Evolutionary conservation across 2,797 vertebrate genomes (phyloP).

Genomic region (Eleutherodactylus coqui): DNA sequence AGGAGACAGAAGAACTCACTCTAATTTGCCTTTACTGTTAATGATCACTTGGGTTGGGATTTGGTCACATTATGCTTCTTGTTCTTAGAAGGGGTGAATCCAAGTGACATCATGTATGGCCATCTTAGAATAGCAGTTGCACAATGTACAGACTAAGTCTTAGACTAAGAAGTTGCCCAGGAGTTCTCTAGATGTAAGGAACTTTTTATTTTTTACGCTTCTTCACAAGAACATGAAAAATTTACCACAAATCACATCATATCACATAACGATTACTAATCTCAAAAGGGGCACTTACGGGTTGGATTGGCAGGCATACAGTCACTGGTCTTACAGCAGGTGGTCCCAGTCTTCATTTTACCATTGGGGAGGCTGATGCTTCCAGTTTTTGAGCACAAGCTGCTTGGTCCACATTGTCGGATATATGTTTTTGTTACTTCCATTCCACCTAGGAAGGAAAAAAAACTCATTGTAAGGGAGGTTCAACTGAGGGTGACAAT

Average conservation of each 20-base stretch:
- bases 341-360: conserved; percentile 7
- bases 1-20: too few relatives aligned
- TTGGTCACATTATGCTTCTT: too few relatives aligned
- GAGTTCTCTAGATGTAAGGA: background rate
- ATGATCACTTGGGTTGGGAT: too few relatives aligned
- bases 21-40: too few relatives aligned
- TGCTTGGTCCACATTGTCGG: background rate
- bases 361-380: conserved; percentile 11
- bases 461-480: background rate
- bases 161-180: background rate
- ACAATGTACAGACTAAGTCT: background rate
- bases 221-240: background rate
- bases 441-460: conserved; percentile 3
- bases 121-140: too few relatives aligned
- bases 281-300: background rate
- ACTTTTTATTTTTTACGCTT: background rate
- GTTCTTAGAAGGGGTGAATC: too few relatives aligned
- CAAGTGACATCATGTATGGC: too few relatives aligned
- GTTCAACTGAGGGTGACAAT: background rate
- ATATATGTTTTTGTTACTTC: background rate
- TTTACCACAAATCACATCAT: background rate
- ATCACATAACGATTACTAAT: background rate
- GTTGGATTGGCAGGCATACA: background rate
- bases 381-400: background rate
- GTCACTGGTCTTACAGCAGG: background rate